These are phyloP conservation scores for Acronicta aceris DNA, from an alignment of 2,888 invertebrate genomes.

Conservation along the genomic window DNA sequence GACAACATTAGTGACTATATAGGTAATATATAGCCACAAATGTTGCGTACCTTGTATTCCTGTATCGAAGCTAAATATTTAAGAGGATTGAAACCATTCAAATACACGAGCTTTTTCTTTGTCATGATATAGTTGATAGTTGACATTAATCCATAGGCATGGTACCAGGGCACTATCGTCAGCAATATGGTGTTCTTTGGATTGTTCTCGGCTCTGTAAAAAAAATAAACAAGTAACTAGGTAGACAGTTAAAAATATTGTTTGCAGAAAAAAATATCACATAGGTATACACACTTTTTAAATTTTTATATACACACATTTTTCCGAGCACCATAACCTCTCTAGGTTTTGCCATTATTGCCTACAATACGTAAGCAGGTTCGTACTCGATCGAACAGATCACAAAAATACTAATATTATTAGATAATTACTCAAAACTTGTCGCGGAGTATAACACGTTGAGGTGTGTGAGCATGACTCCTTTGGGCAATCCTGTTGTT, in stretches of 20 bases:
- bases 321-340: too few species aligned
- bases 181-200: slow-evolving; percentile 65
- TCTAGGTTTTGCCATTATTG: too few species aligned
- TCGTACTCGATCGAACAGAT: not conserved
- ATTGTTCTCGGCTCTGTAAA: slow-evolving; percentile 22
- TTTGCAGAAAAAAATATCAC: not conserved
- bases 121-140: slow-evolving; percentile 87
- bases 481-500: slow-evolving; percentile 94
- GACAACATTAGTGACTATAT: too few species aligned
- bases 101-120: slow-evolving; percentile 80
- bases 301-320: too few species aligned
- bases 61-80: slow-evolving; percentile 90
- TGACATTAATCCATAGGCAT: slow-evolving; percentile 92
- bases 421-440: slow-evolving; percentile 79
- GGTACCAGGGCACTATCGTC: slow-evolving; percentile 94
- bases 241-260: too few species aligned
- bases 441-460: slow-evolving; percentile 81
- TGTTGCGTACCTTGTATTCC: slow-evolving; percentile 81
- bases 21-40: too few species aligned
- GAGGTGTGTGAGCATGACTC: slow-evolving; percentile 91
- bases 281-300: too few species aligned
- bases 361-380: too few species aligned
- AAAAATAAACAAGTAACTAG: not conserved
- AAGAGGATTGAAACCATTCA: slow-evolving; percentile 92
- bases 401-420: not conserved